A percentile compares a stretch with the other conserved stretches of the same genome.
Conservation (phyloP, 1,140 invertebrate genomes). For the Nephila pilipes region DNA sequence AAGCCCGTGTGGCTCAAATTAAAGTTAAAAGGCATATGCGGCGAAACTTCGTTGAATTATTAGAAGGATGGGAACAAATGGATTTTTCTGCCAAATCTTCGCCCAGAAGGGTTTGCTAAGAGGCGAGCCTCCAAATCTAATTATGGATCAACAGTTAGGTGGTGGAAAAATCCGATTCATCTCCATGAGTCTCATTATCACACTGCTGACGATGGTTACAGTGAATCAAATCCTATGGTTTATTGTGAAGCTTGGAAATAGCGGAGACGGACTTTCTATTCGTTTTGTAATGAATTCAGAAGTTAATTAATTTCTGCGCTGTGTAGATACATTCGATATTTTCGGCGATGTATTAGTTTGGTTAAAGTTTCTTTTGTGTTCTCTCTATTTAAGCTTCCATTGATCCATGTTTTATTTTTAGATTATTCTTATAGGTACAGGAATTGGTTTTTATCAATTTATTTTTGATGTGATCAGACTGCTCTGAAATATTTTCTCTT, state of each 20-base stretch:
- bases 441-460: too few species aligned
- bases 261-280: not conserved
- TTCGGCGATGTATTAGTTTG: not conserved
- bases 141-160: not conserved
- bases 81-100: slow-evolving; percentile 30
- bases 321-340: not conserved
- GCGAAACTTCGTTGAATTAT: not conserved
- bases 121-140: not conserved
- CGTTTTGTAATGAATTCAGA: not conserved
- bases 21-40: not conserved
- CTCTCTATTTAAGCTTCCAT: not conserved
- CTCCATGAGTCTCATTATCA: not conserved
- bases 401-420: too few species aligned
- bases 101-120: too few species aligned
- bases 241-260: not conserved
- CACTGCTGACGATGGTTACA: not conserved
- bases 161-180: slow-evolving; percentile 25
- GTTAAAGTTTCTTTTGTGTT: not conserved
- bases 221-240: not conserved
- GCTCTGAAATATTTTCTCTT: too few species aligned
- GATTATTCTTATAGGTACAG: too few species aligned
- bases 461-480: too few species aligned
- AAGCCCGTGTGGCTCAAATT: not conserved
- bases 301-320: not conserved
- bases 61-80: not conserved